phyloP scores from a whole-genome alignment of 2,113 vertebrate genomes.

The Eurypyga helias region DNA sequence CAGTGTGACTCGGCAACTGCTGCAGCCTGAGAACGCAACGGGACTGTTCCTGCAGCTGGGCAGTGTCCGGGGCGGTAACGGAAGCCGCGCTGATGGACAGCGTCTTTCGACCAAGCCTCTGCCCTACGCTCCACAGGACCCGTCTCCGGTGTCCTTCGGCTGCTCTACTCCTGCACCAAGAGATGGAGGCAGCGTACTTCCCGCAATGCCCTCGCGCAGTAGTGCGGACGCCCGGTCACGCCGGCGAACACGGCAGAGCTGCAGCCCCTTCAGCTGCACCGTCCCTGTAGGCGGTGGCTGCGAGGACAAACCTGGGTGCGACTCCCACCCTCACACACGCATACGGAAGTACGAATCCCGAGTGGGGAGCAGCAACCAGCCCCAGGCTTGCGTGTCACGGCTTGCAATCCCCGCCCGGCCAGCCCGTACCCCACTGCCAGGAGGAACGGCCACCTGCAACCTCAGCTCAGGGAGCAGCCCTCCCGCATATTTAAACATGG shows the following conservation, averaged over 20 bases:
- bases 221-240: background rate
- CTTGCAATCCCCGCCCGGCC: background rate
- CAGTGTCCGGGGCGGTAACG: background rate
- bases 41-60: background rate
- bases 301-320: background rate
- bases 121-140: too few species aligned
- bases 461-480: background rate
- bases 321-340: too few species aligned
- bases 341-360: too few species aligned
- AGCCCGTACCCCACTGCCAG: fast-evolving
- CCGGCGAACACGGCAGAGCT: too few species aligned
- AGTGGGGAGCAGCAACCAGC: too few species aligned
- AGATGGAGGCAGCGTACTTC: too few species aligned
- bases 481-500: fast-evolving
- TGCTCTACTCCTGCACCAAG: background rate
- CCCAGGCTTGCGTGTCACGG: too few species aligned
- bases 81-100: background rate
- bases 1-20: too few species aligned
- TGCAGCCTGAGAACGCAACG: background rate
- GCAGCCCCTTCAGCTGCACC: background rate
- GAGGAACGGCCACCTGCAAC: background rate
- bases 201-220: fast-evolving
- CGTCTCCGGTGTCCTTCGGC: background rate
- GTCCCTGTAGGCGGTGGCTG: fast-evolving
- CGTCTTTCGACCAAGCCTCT: background rate